These are phyloP conservation scores for Mustela lutreola DNA, from an alignment of 2,113 vertebrate species.

Conservation along the genomic window DNA sequence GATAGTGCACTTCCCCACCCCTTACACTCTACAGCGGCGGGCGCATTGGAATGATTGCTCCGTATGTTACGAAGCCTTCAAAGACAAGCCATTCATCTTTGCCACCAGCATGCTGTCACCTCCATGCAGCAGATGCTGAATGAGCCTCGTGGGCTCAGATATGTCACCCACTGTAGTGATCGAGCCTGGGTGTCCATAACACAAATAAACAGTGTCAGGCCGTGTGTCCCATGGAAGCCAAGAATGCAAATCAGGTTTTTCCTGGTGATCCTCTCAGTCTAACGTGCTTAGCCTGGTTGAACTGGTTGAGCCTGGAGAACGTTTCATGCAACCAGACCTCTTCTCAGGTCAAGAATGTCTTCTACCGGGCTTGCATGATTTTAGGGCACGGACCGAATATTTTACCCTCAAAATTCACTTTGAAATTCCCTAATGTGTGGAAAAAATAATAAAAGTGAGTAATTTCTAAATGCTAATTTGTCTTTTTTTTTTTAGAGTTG, in stretches of 20 bases:
- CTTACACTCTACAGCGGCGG: background rate
- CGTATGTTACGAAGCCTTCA: background rate
- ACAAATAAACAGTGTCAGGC: fast-evolving
- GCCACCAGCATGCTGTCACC: fast-evolving
- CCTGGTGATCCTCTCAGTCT: fast-evolving
- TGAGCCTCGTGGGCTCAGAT: fast-evolving
- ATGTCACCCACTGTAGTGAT: fast-evolving
- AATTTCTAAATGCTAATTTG: fast-evolving
- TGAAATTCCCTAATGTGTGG: fast-evolving
- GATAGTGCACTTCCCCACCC: fast-evolving
- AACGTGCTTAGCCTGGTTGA: no score
- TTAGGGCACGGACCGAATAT: background rate
- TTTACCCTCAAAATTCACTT: background rate
- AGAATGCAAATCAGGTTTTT: fast-evolving
- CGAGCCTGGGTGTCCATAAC: fast-evolving
- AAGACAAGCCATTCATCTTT: background rate
- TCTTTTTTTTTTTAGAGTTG: no score
- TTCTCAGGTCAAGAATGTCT: background rate
- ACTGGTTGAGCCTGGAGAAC: background rate
- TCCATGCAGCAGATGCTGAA: background rate
- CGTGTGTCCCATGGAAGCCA: background rate
- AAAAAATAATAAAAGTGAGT: background rate
- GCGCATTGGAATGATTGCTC: fast-evolving
- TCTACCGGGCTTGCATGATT: fast-evolving
- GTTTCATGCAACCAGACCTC: no score